phyloP scores from a whole-genome alignment of 2,888 invertebrate species.

The Iselma pallidipennis region DNA sequence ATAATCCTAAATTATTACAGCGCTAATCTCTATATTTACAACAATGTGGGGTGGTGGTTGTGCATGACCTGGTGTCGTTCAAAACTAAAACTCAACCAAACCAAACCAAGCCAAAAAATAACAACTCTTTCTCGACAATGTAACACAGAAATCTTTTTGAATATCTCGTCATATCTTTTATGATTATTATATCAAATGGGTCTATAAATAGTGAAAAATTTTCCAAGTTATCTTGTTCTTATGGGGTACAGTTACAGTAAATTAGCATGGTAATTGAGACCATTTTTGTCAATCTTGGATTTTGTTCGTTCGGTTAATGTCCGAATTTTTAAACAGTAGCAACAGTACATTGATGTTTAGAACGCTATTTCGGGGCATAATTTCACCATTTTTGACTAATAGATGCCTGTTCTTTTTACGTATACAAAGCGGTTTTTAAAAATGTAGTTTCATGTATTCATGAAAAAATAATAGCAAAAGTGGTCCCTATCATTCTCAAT shows the following conservation, averaged over 20 bases:
- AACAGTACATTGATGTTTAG: too few relatives aligned
- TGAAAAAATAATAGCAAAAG: too few relatives aligned
- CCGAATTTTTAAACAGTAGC: not conserved
- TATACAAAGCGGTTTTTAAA: too few relatives aligned
- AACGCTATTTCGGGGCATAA: too few relatives aligned
- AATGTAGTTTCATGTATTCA: too few relatives aligned
- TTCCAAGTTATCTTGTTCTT: not conserved
- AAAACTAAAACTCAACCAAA: not conserved
- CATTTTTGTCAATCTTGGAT: not conserved
- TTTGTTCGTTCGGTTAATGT: not conserved
- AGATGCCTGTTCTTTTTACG: too few relatives aligned
- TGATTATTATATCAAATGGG: not conserved
- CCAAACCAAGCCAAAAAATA: conserved; percentile 1
- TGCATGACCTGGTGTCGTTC: conserved; percentile 12
- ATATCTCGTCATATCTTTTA: not conserved
- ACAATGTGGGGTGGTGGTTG: conserved; percentile 26
- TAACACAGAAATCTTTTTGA: not conserved
- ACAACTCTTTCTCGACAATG: not conserved
- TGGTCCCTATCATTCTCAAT: too few relatives aligned
- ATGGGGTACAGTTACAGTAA: not conserved
- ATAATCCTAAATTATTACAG: conserved; percentile 33
- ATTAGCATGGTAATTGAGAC: too few relatives aligned
- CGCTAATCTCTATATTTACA: conserved; percentile 32
- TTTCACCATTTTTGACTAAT: too few relatives aligned
- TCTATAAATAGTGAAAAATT: not conserved